Conservation (phyloP, 2,113 vertebrate species). For the Varanus komodoensis region DNA sequence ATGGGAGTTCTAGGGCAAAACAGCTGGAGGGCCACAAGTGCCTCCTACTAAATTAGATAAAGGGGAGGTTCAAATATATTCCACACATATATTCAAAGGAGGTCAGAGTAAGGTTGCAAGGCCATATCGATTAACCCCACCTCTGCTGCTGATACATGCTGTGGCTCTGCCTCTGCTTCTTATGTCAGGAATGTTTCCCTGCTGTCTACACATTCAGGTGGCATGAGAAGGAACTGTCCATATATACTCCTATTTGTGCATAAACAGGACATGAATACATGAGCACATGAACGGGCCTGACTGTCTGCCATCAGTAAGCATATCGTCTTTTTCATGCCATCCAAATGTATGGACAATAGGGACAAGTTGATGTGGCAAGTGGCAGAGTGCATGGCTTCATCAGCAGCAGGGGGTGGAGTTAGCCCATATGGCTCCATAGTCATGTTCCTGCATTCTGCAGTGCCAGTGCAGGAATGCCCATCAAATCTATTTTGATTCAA, state of each 20-base stretch:
- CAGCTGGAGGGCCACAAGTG: no score
- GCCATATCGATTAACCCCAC: neutral
- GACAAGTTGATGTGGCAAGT: no score
- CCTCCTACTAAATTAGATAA: slow-evolving; percentile 27
- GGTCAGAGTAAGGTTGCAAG: neutral
- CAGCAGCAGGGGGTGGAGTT: neutral
- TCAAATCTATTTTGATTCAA: slow-evolving; percentile 46
- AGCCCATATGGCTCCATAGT: neutral
- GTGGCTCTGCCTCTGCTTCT: neutral
- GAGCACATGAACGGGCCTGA: neutral
- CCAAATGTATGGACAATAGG: neutral
- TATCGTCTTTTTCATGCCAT: neutral
- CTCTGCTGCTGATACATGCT: neutral
- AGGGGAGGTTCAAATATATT: neutral
- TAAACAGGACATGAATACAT: neutral
- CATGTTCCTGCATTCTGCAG: neutral
- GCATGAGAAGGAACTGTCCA: neutral
- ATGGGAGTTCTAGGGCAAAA: no score
- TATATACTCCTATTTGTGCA: no score
- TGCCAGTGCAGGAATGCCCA: neutral
- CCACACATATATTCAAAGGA: neutral
- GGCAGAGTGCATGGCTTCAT: neutral
- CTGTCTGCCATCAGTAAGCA: neutral
- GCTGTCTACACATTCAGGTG: neutral
- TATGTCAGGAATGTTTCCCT: neutral